phyloP scores from a whole-genome alignment of 2,113 vertebrate genomes.

The Hippocampus comes region DNA sequence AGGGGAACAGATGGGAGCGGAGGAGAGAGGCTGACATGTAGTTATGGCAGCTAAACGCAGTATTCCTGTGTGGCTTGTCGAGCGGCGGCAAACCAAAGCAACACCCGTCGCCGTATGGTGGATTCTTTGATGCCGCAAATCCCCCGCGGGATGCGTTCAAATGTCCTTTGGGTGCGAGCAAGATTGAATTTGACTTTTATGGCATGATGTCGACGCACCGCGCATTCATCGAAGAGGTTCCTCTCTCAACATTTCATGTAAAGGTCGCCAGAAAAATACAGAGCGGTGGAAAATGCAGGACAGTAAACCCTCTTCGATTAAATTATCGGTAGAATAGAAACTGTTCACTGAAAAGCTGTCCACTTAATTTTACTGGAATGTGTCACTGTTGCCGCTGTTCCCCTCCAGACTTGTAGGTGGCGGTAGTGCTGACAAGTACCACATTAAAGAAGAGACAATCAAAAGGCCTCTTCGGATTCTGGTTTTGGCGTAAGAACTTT shows the following conservation, averaged over 20 bases:
- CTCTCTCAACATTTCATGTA: not conserved
- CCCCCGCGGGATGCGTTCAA: not conserved
- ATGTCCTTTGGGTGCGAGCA: constrained; percentile 1
- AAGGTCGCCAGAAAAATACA: not conserved
- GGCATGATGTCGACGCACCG: not conserved
- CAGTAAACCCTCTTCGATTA: not conserved
- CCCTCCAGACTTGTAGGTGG: not conserved
- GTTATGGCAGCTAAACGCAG: constrained; percentile 21
- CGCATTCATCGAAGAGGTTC: not conserved
- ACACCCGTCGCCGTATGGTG: constrained; percentile 15
- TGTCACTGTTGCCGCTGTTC: not conserved
- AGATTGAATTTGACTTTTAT: constrained; percentile 1
- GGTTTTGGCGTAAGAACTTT: not conserved
- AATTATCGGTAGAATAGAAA: no score
- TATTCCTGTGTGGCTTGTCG: constrained; percentile 15
- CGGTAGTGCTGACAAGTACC: not conserved
- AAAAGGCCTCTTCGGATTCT: not conserved
- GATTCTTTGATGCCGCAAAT: constrained; percentile 1
- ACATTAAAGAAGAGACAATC: no score
- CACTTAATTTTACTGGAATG: no score
- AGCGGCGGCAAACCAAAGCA: not conserved
- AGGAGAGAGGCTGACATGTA: constrained; percentile 16
- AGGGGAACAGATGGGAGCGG: constrained; percentile 43
- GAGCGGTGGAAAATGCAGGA: not conserved
- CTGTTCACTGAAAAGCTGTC: no score